Evolutionary conservation across 2,797 vertebrate species (phyloP).

Genomic region (Fistularia tabacaria): DNA sequence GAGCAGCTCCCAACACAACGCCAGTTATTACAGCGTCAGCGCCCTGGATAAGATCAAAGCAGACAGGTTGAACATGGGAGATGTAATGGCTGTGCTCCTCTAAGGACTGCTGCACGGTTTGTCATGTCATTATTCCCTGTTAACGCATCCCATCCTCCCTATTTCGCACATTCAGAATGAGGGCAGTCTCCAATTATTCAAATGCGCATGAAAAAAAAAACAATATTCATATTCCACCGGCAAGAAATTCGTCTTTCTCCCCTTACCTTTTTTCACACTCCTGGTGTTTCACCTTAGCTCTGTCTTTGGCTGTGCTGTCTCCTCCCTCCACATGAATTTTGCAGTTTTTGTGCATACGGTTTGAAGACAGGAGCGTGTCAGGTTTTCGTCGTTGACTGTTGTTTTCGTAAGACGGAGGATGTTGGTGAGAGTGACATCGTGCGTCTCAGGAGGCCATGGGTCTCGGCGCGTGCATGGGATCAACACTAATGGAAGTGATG

Average conservation of each 20-base stretch:
- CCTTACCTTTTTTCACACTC: slow-evolving; percentile 14
- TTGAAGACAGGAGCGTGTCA: slow-evolving; percentile 51
- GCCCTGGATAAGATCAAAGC: slow-evolving; percentile 62
- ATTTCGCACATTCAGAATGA: slow-evolving; percentile 23
- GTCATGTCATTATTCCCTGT: slow-evolving; percentile 54
- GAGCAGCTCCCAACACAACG: slow-evolving; percentile 38
- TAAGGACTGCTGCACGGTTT: slow-evolving; percentile 48
- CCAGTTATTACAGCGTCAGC: slow-evolving; percentile 55
- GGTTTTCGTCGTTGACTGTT: slow-evolving; percentile 34
- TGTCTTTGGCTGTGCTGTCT: slow-evolving; percentile 5
- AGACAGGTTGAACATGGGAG: slow-evolving; percentile 37
- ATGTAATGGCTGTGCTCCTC: slow-evolving; percentile 45
- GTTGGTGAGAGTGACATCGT: slow-evolving; percentile 15
- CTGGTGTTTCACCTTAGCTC: slow-evolving; percentile 18
- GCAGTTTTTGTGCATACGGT: slow-evolving; percentile 23
- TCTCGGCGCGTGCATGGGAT: neutral
- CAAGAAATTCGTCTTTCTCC: slow-evolving; percentile 16
- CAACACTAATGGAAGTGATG: neutral
- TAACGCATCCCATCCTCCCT: slow-evolving; percentile 26
- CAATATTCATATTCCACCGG: slow-evolving; percentile 23
- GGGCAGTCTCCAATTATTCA: slow-evolving; percentile 43
- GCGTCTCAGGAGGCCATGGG: too few relatives aligned
- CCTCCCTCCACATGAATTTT: slow-evolving; percentile 3
- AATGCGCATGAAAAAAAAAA: slow-evolving; percentile 13
- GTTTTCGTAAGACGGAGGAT: slow-evolving; percentile 40